A percentile compares a stretch with the other conserved stretches of the same genome.
phyloP scores from a whole-genome alignment of 2,797 vertebrate genomes.

The Intellagama lesueurii region DNA sequence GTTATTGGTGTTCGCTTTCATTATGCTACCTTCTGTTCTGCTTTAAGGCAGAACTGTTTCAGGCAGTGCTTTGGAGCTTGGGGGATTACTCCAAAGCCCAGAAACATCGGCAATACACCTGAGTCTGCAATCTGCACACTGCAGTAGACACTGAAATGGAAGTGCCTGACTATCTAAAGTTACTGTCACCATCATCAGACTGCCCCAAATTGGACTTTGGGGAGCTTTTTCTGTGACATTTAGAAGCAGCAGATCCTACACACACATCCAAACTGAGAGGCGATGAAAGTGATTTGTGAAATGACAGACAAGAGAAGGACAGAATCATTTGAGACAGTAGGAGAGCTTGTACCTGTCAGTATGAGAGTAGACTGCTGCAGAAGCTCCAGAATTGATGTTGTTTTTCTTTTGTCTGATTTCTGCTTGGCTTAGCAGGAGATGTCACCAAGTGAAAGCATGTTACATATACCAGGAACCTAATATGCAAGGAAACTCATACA shows the following conservation, averaged over 20 bases:
- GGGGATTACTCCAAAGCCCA: neutral
- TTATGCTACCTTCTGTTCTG: constrained; percentile 66
- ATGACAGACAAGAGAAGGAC: neutral
- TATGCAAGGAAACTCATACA: neutral
- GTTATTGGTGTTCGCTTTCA: constrained; percentile 65
- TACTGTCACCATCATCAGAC: neutral
- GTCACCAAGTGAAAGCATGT: neutral
- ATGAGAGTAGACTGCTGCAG: neutral
- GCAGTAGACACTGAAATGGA: neutral
- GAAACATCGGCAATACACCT: fast-evolving
- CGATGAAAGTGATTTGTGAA: neutral
- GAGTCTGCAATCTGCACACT: neutral
- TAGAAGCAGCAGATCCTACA: neutral
- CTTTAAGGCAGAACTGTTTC: constrained; percentile 48
- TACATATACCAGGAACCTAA: neutral
- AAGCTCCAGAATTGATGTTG: neutral
- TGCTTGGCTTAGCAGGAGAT: neutral
- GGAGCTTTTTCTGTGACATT: neutral
- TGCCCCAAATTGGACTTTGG: neutral
- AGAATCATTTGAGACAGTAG: neutral
- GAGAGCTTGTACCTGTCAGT: neutral
- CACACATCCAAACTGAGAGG: neutral
- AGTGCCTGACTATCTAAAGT: neutral
- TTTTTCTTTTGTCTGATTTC: neutral
- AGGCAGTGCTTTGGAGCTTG: constrained; percentile 40